Base-by-base conservation (phyloP, 2,797 vertebrate genomes). In the Sebastes wilsoni region DNA sequence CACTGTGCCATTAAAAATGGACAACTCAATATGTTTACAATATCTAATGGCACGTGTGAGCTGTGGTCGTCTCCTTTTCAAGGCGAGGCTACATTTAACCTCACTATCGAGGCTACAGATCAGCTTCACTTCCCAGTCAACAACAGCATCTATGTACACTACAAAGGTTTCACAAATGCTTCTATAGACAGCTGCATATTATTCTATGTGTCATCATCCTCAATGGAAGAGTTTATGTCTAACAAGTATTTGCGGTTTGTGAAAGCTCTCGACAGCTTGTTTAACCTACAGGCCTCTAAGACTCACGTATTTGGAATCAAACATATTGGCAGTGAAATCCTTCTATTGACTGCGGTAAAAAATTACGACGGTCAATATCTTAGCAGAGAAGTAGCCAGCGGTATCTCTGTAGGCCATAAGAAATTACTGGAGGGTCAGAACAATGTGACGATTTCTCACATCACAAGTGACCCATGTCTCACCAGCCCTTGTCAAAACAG, bases 291-390 rank as follows among this genome's bases (percentile, higher is more conserved):
- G 84, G 95, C 95, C 34, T 96, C 96, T 2, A 96, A 96, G 88
- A 95, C 95, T 11, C 95, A 96, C 49, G 92, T 96, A 1, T 97
- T 96, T 93, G 96, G 94, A 80, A 95, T 96, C 32, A 95, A 95
- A 88, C 83, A 79, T 8, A 84, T 94, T 60, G 93, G 89, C 27
- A 81, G 83, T n/a, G 88, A 94, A 79, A 94, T 95, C 59, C 90
- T 96, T 66, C 86, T 96, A 25, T 72, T 96, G 76, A 95, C 95
- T 52, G 94, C 95, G 0, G 93, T 96, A 20, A 96, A 96, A 91
- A 96, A 86, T 60, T 96, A 95, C 82, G 95, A 96, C 0, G 95
- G 96, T 34, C 93, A 95, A 56, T 95, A 96, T 88, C 82, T 96
- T 3, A 95, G 90, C 69, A 91, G 88, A 66, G 94, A 94, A 32